phyloP scores from a whole-genome alignment of 2,797 vertebrate genomes.

The Lagodon rhomboides region DNA sequence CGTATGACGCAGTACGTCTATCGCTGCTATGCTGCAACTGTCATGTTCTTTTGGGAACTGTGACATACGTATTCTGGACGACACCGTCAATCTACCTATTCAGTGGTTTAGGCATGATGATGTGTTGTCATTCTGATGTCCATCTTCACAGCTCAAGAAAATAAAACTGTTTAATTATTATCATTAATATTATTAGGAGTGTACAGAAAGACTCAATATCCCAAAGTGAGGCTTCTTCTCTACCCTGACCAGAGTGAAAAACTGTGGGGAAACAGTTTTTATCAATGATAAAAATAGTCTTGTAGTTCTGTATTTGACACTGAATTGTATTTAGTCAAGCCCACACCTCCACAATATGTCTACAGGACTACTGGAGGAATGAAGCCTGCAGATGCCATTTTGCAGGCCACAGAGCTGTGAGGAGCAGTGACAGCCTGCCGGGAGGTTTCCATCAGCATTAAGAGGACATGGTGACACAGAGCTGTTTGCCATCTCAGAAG shows the following conservation, averaged over 20 bases:
- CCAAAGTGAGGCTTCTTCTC: neutral
- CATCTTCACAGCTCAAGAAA: neutral
- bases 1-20: too few relatives aligned
- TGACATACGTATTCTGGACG: too few relatives aligned
- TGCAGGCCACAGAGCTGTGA: neutral
- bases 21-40: too few relatives aligned
- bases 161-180: neutral
- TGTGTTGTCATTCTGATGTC: neutral
- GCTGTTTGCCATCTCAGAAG: slow-evolving; percentile 22
- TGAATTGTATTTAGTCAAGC: too few relatives aligned
- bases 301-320: too few relatives aligned
- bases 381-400: too few relatives aligned
- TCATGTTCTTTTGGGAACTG: too few relatives aligned
- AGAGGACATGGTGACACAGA: neutral
- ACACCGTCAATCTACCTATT: too few relatives aligned
- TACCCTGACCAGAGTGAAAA: neutral
- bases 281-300: neutral
- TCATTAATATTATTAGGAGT: neutral
- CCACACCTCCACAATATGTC: neutral
- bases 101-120: too few relatives aligned
- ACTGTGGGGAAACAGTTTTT: neutral
- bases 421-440: neutral
- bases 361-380: neutral
- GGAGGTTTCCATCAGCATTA: neutral
- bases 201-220: neutral